phyloP scores from a whole-genome alignment of 2,113 vertebrate species.

The Indicator indicator region DNA sequence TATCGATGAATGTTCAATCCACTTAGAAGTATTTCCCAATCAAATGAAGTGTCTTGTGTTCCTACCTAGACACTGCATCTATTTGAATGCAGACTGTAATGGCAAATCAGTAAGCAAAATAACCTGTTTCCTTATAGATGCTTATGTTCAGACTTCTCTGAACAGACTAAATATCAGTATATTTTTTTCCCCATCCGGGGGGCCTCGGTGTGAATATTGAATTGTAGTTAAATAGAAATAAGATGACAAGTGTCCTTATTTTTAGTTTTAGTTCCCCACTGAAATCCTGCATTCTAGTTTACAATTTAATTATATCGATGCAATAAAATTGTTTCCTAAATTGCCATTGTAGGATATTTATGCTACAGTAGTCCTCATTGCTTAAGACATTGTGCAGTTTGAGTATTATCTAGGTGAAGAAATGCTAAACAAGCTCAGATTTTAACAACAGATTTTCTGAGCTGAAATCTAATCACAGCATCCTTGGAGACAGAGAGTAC shows the following conservation, averaged over 20 bases:
- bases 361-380: not conserved
- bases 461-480: not conserved
- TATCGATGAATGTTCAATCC: not conserved
- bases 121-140: not conserved
- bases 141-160: not conserved
- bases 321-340: not conserved
- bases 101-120: not conserved
- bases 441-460: not conserved
- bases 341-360: not conserved
- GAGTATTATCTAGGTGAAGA: not conserved
- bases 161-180: not conserved
- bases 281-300: not conserved
- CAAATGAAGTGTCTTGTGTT: not conserved
- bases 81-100: not conserved
- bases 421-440: not conserved
- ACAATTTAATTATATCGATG: not conserved
- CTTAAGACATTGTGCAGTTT: not conserved
- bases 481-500: not conserved
- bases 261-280: not conserved
- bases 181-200: not conserved
- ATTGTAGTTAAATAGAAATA: not conserved
- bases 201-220: not conserved
- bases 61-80: not conserved
- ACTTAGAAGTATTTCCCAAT: not conserved
- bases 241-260: not conserved